Evolutionary conservation across 2,113 vertebrate genomes (phyloP).

Genomic region (Tetrao urogallus): DNA sequence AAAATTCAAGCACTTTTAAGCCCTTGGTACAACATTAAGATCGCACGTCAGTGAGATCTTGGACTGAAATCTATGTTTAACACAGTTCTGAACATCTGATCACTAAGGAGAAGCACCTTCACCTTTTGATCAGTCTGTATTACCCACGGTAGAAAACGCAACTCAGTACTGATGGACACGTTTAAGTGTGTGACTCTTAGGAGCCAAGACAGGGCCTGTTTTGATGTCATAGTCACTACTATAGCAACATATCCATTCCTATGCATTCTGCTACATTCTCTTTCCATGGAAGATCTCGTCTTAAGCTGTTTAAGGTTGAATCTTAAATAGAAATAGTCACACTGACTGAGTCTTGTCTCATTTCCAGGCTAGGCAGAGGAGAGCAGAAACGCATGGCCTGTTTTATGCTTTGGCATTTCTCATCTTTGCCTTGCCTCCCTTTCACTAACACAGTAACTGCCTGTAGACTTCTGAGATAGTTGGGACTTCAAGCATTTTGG

Average conservation of each 20-base stretch:
- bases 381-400: rapidly evolving
- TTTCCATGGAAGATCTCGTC: rapidly evolving
- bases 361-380: rapidly evolving
- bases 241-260: not conserved
- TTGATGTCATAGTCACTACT: not conserved
- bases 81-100: rapidly evolving
- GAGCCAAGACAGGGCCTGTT: not conserved
- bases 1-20: not conserved
- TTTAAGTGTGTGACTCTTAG: rapidly evolving
- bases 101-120: rapidly evolving
- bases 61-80: not conserved
- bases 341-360: too few relatives aligned
- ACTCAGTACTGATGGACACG: rapidly evolving
- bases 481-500: rapidly evolving
- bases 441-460: rapidly evolving
- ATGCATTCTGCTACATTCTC: too few relatives aligned
- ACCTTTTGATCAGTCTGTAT: not conserved
- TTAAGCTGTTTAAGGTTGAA: rapidly evolving
- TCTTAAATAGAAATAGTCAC: not conserved
- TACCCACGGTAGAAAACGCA: not conserved
- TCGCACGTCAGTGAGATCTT: not conserved
- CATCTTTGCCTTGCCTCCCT: not conserved
- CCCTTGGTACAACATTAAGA: not conserved
- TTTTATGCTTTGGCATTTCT: rapidly evolving
- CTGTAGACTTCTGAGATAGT: rapidly evolving